phyloP scores from a whole-genome alignment of 2,888 invertebrate species.

The Hirtodrosophila trivittata region DNA sequence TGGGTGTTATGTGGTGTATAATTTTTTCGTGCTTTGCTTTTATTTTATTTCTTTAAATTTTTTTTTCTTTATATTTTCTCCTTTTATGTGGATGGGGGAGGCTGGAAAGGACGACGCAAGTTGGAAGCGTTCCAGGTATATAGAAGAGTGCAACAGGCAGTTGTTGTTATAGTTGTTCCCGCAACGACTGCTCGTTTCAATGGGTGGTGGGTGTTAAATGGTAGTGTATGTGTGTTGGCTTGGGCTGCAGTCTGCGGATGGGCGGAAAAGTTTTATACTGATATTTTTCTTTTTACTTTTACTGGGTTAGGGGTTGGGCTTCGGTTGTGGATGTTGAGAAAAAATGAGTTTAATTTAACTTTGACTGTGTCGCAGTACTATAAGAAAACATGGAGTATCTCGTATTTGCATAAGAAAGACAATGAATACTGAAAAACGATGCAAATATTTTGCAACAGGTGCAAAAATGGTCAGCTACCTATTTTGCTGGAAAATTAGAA shows the following conservation, averaged over 20 bases:
- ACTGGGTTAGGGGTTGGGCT: background rate
- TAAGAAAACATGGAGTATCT: slow-evolving; percentile 11
- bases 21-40: slow-evolving; percentile 48
- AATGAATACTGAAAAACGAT: slow-evolving; percentile 39
- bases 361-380: slow-evolving; percentile 49
- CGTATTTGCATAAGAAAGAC: slow-evolving; percentile 43
- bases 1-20: slow-evolving; percentile 25
- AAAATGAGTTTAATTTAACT: slow-evolving; percentile 74
- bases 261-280: slow-evolving; percentile 44
- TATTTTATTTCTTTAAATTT: slow-evolving; percentile 63
- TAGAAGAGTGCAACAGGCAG: slow-evolving; percentile 76
- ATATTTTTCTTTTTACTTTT: slow-evolving; percentile 31
- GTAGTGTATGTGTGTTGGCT: too few relatives aligned
- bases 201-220: slow-evolving; percentile 25
- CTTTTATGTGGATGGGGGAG: slow-evolving; percentile 23
- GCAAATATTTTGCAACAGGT: slow-evolving; percentile 58
- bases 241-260: slow-evolving; percentile 37
- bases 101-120: slow-evolving; percentile 45
- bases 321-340: slow-evolving; percentile 23
- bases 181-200: slow-evolving; percentile 17
- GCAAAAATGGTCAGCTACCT: slow-evolving; percentile 17
- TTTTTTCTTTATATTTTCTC: slow-evolving; percentile 22
- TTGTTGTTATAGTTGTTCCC: slow-evolving; percentile 60
- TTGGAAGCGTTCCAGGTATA: slow-evolving; percentile 60
- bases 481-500: background rate